Conservation (phyloP, 2,888 invertebrate species). For the Auanema freiburgensis region DNA sequence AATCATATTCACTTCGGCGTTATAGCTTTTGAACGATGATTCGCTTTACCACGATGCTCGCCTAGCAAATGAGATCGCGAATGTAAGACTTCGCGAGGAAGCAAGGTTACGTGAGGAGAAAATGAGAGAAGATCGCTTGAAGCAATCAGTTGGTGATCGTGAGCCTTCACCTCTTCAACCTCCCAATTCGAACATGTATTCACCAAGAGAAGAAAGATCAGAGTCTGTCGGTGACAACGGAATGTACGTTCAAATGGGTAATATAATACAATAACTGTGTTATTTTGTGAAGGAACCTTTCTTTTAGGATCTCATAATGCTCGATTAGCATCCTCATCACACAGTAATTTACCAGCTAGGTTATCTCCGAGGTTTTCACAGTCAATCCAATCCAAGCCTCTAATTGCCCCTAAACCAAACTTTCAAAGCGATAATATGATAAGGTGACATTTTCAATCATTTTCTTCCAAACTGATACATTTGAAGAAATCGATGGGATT, state of each 20-base stretch:
- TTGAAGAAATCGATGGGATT: neutral
- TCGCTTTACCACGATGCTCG: constrained; percentile 40
- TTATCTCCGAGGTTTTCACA: neutral
- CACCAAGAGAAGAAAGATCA: constrained; percentile 16
- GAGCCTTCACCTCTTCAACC: constrained; percentile 17
- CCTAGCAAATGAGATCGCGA: constrained; percentile 40
- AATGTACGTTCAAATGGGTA: neutral
- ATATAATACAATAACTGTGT: neutral
- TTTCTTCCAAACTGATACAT: neutral
- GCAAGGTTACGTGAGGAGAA: constrained; percentile 33
- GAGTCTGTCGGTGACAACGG: neutral
- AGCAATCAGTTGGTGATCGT: constrained; percentile 1
- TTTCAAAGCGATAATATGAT: constrained; percentile 3
- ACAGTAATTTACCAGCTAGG: neutral
- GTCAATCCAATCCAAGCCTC: constrained; percentile 3
- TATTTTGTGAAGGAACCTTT: neutral
- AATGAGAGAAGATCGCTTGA: constrained; percentile 14
- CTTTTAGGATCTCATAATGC: no score
- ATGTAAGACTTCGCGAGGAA: constrained; percentile 36
- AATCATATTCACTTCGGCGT: neutral
- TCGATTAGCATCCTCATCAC: neutral
- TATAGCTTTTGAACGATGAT: constrained; percentile 42
- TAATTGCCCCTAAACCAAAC: constrained; percentile 22
- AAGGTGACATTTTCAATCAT: neutral
- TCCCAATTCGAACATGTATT: constrained; percentile 27